phyloP scores from a whole-genome alignment of 1,140 invertebrate species.

The Bursaphelenchus mucronatus region DNA sequence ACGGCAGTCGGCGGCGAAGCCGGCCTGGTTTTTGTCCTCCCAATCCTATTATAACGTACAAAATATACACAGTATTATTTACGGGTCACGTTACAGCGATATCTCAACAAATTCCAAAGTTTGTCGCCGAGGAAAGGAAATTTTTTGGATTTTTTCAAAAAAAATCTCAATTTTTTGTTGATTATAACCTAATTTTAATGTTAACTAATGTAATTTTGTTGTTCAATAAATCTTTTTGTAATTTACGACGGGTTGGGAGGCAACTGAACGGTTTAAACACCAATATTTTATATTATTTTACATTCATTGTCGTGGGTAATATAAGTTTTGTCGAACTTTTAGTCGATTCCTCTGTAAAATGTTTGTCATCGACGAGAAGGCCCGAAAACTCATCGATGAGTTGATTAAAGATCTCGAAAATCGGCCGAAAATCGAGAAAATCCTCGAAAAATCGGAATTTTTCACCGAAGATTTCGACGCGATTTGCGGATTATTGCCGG shows the following conservation, averaged over 20 bases:
- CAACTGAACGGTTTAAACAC: too few species aligned
- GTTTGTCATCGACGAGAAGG: background rate
- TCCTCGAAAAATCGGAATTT: conserved; percentile 2
- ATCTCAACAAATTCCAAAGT: background rate
- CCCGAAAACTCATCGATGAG: background rate
- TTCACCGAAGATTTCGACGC: background rate
- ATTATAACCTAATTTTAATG: background rate
- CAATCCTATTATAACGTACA: conserved; percentile 4
- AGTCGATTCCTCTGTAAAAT: conserved; percentile 3
- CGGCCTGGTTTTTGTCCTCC: conserved; percentile 15
- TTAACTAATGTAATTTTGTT: background rate
- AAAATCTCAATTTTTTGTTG: conserved; percentile 5
- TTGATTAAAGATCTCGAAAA: background rate
- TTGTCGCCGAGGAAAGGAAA: background rate
- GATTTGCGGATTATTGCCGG: background rate
- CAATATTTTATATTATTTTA: background rate
- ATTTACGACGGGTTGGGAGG: too few species aligned
- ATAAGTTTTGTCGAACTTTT: background rate
- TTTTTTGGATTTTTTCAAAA: background rate
- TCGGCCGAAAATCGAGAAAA: background rate
- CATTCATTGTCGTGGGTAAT: background rate
- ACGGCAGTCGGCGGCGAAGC: conserved; percentile 10
- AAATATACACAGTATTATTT: too few species aligned
- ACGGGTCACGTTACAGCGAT: too few species aligned
- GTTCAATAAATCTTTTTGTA: background rate